Evolutionary conservation across 2,113 vertebrate species (phyloP), one percentile per base, ranked within the genome.

Genomic region (Axis porcinus): DNA sequence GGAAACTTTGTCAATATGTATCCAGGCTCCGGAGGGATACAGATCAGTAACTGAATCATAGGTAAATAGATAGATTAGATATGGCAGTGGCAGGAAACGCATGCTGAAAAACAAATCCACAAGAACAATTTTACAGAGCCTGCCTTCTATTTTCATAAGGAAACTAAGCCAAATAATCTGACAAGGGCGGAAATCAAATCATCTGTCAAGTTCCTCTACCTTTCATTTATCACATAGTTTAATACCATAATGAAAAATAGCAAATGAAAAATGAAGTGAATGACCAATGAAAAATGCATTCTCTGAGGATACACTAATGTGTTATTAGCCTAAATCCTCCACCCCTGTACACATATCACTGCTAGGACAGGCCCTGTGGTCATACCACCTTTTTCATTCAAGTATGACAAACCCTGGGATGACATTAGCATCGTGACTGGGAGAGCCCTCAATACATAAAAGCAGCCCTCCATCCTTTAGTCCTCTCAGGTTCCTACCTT

Each of bases 31-130:
- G 52, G 95, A 93, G 98, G 97, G 97, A 98, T 92, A 97, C 97
- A 98, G 98, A 98, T 98, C 98, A 97, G 94, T 98, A 98, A 97
- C 74, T 97, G 98, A 98, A 94, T 98, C 96, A 94, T 90, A 98
- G 98, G 98, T 98, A 98, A 98, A 98, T 97, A 98, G 96, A 98
- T 98, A 98, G 96, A 98, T 98, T 97, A 98, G 97, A 97, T 86
- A 79, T 96, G 92, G 98, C 97, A 96, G 96, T 97, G 95, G 94
- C 74, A 43, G 97, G 89, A 97, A 95, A 98, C 94, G 95, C 95
- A 88, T 93, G 62, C 89, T 55, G 94, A 93, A 98, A 98, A 98
- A 96, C 98, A 98, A 99, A 99, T 97, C 97, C 97, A 97, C 57
- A 54, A 95, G 97, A 98, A 98, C 94, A 96, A 91, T 98, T 98